These are phyloP conservation scores for Grapholita molesta DNA, from an alignment of 1,140 invertebrate species.

Conservation along the genomic window DNA sequence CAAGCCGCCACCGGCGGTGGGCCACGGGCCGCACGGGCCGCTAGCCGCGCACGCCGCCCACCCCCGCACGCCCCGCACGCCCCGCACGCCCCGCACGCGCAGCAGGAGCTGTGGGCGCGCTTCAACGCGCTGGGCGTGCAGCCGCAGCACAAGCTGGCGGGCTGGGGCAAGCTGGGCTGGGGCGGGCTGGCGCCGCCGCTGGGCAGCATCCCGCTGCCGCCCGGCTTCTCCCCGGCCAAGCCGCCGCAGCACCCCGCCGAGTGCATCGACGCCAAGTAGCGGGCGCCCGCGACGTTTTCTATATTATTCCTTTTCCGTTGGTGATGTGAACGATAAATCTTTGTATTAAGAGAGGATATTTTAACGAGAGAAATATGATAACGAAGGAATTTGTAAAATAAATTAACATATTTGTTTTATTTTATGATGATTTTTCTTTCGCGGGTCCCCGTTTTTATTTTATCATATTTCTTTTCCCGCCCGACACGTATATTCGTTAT, in stretches of 20 bases:
- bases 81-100: constrained; percentile 35
- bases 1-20: constrained; percentile 34
- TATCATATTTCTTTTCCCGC: constrained; percentile 63
- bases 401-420: constrained; percentile 78
- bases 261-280: constrained; percentile 76
- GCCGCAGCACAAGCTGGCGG: constrained; percentile 32
- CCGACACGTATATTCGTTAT: constrained; percentile 66
- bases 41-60: constrained; percentile 39
- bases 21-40: constrained; percentile 25
- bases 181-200: constrained; percentile 3
- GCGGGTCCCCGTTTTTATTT: constrained; percentile 32
- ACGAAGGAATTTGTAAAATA: constrained; percentile 77
- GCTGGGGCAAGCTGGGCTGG: not conserved
- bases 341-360: constrained; percentile 75
- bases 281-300: constrained; percentile 33
- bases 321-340: constrained; percentile 75
- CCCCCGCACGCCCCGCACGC: constrained; percentile 36
- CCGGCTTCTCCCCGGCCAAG: constrained; percentile 65
- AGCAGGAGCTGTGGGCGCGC: constrained; percentile 42
- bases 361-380: constrained; percentile 77
- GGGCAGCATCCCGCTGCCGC: constrained; percentile 60
- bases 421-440: constrained; percentile 57
- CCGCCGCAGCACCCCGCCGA: constrained; percentile 60
- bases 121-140: constrained; percentile 58
- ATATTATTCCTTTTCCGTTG: constrained; percentile 49